Evolutionary conservation across 2,888 invertebrate species (phyloP).

Genomic region (Luperina nickerlii): DNA sequence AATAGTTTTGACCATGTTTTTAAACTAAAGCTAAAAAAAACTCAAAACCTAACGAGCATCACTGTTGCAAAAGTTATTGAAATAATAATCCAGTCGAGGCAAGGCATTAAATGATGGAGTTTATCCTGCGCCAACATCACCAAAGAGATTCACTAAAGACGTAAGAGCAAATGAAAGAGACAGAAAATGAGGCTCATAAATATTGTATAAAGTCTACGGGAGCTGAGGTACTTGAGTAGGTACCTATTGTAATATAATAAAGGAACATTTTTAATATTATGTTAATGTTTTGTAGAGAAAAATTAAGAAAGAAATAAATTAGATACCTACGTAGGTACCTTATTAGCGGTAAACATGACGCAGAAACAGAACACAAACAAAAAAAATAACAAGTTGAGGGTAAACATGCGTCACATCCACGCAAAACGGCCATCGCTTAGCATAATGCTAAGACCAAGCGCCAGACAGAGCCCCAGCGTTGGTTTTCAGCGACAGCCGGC

Average conservation of each 20-base stretch:
- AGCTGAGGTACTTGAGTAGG: slow-evolving; percentile 59
- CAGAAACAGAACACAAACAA: not conserved
- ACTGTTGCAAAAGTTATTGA: slow-evolving; percentile 18
- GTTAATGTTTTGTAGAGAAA: too few relatives aligned
- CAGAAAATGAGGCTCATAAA: slow-evolving; percentile 67
- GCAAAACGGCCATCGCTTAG: too few relatives aligned
- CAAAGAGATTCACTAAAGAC: slow-evolving; percentile 65
- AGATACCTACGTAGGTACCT: too few relatives aligned
- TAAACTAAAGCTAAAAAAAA: not conserved
- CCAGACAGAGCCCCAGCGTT: not conserved
- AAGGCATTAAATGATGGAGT: slow-evolving; percentile 60
- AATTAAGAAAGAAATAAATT: too few relatives aligned
- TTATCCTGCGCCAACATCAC: slow-evolving; percentile 51
- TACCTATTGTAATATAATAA: slow-evolving; percentile 65
- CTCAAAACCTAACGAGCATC: not conserved
- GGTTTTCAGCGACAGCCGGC: not conserved
- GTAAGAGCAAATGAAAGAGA: slow-evolving; percentile 64
- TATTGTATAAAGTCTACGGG: slow-evolving; percentile 66
- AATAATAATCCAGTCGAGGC: slow-evolving; percentile 27
- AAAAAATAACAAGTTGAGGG: too few relatives aligned
- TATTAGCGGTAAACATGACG: not conserved
- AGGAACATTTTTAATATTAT: slow-evolving; percentile 15
- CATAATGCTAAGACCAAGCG: too few relatives aligned
- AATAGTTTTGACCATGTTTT: not conserved
- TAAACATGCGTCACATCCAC: too few relatives aligned